These are phyloP conservation scores for Apogon hyalosoma DNA, from an alignment of 2,797 vertebrate species.

Conservation along the genomic window DNA sequence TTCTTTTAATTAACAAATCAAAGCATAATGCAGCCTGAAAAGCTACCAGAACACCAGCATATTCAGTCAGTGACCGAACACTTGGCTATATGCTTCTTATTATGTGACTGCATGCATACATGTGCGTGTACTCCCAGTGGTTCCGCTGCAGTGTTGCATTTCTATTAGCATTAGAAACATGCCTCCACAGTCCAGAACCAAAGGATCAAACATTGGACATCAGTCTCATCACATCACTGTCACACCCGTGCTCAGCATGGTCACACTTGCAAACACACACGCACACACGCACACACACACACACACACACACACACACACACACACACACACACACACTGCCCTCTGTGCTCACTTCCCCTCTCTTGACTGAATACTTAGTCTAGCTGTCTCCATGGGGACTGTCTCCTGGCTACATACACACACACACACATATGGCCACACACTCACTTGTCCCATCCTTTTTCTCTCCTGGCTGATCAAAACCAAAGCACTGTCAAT, in stretches of 20 bases:
- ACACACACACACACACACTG: constrained; percentile 33
- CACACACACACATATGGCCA: constrained; percentile 17
- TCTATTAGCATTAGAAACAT: constrained; percentile 33
- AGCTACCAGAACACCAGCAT: background rate
- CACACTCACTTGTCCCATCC: constrained; percentile 64
- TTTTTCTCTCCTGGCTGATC: constrained; percentile 77
- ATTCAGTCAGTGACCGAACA: background rate
- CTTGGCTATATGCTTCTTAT: constrained; percentile 1
- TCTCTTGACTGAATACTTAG: constrained; percentile 60
- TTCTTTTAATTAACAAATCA: background rate
- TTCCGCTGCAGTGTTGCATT: background rate
- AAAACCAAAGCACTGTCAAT: constrained; percentile 79
- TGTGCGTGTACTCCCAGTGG: background rate
- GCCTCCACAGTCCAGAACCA: constrained; percentile 26
- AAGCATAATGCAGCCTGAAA: background rate
- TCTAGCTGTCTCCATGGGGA: constrained; percentile 74
- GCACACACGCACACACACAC: constrained; percentile 23
- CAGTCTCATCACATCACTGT: constrained; percentile 67
- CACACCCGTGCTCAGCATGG: constrained; percentile 32
- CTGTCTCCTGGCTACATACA: constrained; percentile 67
- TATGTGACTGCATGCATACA: background rate
- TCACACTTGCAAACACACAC: constrained; percentile 5
- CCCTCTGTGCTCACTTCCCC: constrained; percentile 47
- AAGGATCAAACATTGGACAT: constrained; percentile 57
- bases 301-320: constrained; percentile 27